These are phyloP conservation scores for Protobothrops mucrosquamatus DNA, from an alignment of 2,113 vertebrate species.

Conservation along the genomic window DNA sequence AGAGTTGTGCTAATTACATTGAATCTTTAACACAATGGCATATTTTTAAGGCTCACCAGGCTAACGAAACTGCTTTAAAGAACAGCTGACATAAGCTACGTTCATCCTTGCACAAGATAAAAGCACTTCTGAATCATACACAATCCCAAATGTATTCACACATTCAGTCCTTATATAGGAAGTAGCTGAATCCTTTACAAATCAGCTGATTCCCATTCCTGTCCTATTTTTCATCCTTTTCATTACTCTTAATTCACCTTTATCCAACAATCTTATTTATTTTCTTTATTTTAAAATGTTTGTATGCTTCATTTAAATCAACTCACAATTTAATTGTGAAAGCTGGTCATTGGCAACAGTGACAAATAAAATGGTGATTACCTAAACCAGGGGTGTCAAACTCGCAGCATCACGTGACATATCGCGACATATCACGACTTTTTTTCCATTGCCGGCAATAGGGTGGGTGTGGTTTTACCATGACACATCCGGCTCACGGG, in stretches of 20 bases:
- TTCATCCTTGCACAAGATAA: background rate
- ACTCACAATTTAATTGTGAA: background rate
- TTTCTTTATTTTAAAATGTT: background rate
- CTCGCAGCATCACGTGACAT: too few relatives aligned
- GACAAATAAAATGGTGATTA: background rate
- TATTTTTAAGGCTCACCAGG: background rate
- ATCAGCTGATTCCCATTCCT: background rate
- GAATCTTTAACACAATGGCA: background rate
- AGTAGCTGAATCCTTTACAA: background rate
- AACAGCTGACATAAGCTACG: background rate
- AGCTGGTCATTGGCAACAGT: background rate
- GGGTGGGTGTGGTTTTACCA: too few relatives aligned
- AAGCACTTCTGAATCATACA: background rate
- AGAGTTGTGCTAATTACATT: background rate
- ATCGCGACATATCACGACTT: too few relatives aligned
- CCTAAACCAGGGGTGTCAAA: background rate
- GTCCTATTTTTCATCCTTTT: background rate
- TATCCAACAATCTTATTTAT: background rate
- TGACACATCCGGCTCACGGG: too few relatives aligned
- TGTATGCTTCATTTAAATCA: background rate
- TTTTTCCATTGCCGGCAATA: too few relatives aligned
- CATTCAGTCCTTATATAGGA: background rate
- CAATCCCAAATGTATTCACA: background rate
- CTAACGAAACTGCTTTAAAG: background rate
- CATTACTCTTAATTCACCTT: background rate